Evolutionary conservation across 1,140 invertebrate genomes (phyloP).

Genomic region (Phthorimaea operculella): DNA sequence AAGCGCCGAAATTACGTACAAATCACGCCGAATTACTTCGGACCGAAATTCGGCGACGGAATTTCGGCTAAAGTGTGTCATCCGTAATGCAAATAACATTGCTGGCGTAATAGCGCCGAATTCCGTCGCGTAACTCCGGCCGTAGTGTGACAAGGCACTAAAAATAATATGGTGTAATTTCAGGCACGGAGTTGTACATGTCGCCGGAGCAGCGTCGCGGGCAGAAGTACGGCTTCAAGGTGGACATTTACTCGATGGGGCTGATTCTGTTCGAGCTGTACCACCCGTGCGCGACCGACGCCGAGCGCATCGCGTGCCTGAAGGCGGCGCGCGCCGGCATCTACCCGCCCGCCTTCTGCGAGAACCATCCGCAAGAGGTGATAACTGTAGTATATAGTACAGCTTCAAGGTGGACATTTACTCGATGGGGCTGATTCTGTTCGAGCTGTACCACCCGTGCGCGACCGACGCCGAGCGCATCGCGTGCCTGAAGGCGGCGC

Average conservation of each 20-base stretch:
- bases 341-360: constrained; percentile 78
- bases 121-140: too few species aligned
- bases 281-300: constrained; percentile 88
- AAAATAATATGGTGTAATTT: neutral
- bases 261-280: constrained; percentile 94
- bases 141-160: too few species aligned
- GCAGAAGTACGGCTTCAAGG: constrained; percentile 88
- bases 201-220: constrained; percentile 92
- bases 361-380: constrained; percentile 77
- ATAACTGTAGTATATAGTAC: constrained; percentile 73
- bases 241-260: constrained; percentile 96
- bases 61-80: too few species aligned
- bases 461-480: constrained; percentile 90
- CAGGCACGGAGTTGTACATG: constrained; percentile 95
- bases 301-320: constrained; percentile 81
- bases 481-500: constrained; percentile 70
- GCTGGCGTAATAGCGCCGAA: too few species aligned
- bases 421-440: constrained; percentile 93
- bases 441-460: constrained; percentile 92
- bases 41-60: too few species aligned
- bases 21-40: too few species aligned
- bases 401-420: constrained; percentile 98
- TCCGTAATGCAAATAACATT: too few species aligned
- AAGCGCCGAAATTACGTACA: too few species aligned
- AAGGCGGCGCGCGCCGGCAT: constrained; percentile 71